phyloP scores from a whole-genome alignment of 2,113 vertebrate genomes.

The Oriolus oriolus region DNA sequence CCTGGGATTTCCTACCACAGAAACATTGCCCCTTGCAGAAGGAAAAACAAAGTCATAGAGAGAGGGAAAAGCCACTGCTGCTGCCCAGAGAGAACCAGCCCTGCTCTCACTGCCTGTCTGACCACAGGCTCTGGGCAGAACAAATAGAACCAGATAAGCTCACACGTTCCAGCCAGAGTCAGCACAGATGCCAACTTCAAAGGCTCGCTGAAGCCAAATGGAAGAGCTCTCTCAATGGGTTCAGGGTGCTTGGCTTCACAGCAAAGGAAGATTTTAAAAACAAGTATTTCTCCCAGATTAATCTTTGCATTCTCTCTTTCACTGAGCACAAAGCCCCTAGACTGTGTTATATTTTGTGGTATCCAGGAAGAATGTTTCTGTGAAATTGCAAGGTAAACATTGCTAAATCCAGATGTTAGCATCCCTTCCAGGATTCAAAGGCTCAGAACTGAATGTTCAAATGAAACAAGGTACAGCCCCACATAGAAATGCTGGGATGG shows the following conservation, averaged over 20 bases:
- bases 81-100: neutral
- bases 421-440: neutral
- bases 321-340: neutral
- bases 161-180: neutral
- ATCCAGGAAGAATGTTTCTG: neutral
- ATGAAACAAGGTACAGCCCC: neutral
- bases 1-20: slow-evolving; percentile 5
- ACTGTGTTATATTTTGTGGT: neutral
- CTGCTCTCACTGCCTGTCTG: neutral
- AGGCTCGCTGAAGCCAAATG: neutral
- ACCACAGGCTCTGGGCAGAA: neutral
- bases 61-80: neutral
- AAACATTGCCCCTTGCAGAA: neutral
- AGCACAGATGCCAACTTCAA: neutral
- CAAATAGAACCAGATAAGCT: neutral
- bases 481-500: neutral
- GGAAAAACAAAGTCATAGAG: neutral
- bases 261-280: neutral
- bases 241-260: neutral
- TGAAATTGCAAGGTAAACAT: neutral
- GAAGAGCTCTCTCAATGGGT: neutral
- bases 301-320: neutral
- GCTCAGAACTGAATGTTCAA: neutral
- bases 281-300: neutral
- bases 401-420: neutral